Evolutionary conservation across 2,113 vertebrate species (phyloP), one percentile per base, ranked within the genome.

Genomic region (Zosterops borbonicus): DNA sequence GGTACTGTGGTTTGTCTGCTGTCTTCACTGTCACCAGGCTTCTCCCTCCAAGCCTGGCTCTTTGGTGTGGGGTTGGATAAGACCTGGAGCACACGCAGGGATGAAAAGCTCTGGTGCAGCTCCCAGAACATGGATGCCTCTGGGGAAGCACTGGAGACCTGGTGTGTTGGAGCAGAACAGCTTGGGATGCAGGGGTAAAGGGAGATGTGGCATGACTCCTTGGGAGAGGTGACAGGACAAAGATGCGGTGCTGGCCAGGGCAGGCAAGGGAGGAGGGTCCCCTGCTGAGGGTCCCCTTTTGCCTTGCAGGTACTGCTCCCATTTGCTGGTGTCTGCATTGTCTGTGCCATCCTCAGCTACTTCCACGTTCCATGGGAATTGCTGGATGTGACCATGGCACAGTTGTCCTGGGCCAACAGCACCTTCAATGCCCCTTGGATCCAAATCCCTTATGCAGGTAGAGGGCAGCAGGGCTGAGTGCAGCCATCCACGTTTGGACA

Each of bases 231-330:
- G 49, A 49, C 11, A 42, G 65, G 49, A 53, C 4, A 58, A 59
- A 31, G 20, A 69, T 0, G 4, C 37, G 10, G 10, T 71, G 33
- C 44, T 60, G n/a, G 15, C 5, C 6, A 37, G 15, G 20, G 23
- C 41, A 76, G 29, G 19, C 7, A 68, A 20, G 19, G 23, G 24
- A 69, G n/a, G 20, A 68, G 21, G 22, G 7, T n/a, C 5, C 10
- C 18, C 9, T 46, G 29, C 39, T 44, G 35, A 92, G 28, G 33
- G 15, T 74, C 29, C 5, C 12, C 25, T 62, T 62, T 50, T 82
- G 42, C 77, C 73, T 74, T 73, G 59, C 89, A 99, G 98, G 94
- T 99, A n/a, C 94, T 99, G 59, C 53, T 98, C n/a, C 96, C 98
- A 0, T 95, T 98, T 75, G 74, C 94, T 73, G 88, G 91, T 49